Conservation (phyloP, 1,140 invertebrate species). For the Ceratina japonica region DNA sequence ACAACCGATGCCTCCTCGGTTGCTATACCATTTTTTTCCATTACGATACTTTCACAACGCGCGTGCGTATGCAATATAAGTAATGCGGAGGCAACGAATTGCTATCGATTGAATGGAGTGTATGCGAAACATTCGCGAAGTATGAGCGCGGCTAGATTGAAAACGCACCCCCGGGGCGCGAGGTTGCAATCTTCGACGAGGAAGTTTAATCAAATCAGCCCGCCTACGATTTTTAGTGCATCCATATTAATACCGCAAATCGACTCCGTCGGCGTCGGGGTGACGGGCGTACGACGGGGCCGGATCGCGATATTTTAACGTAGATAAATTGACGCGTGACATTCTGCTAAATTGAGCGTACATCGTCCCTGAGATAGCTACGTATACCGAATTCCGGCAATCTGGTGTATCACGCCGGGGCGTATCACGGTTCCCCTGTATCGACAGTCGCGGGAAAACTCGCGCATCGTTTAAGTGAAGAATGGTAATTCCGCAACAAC, state of each 20-base stretch:
- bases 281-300: background rate
- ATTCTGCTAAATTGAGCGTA: constrained; percentile 50
- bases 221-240: constrained; percentile 1
- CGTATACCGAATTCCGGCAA: constrained; percentile 25
- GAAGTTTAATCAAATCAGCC: constrained; percentile 9
- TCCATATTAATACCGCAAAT: constrained; percentile 28
- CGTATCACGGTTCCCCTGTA: constrained; percentile 15
- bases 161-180: background rate
- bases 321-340: constrained; percentile 51
- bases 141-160: background rate
- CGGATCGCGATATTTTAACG: constrained; percentile 42
- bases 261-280: background rate
- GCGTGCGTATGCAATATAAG: background rate
- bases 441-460: constrained; percentile 33
- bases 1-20: too few species aligned
- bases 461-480: constrained; percentile 40
- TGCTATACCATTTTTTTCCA: too few species aligned
- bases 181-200: background rate
- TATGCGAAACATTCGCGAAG: background rate
- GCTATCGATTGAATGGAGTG: background rate
- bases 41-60: too few species aligned
- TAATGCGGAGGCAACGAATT: background rate
- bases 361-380: constrained; percentile 14
- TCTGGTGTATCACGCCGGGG: constrained; percentile 28
- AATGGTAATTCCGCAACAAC: constrained; percentile 49